A percentile compares a stretch with the other conserved stretches of the same genome.
Conservation (phyloP, 2,888 invertebrate genomes). For the Mythimna loreyi region DNA sequence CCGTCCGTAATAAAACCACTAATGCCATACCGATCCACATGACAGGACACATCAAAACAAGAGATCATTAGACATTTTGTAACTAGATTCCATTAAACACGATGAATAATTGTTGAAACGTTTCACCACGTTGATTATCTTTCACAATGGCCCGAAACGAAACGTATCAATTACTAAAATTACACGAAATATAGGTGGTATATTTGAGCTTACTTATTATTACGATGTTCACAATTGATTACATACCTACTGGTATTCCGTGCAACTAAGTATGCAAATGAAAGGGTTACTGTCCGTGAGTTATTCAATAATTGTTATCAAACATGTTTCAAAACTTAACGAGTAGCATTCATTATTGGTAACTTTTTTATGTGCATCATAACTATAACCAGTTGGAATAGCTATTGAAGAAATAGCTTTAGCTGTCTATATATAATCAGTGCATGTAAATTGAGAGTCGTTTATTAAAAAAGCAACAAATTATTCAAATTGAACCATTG, state of each 20-base stretch:
- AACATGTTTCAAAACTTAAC: constrained; percentile 65
- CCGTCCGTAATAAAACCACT: constrained; percentile 49
- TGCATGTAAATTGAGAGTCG: constrained; percentile 23
- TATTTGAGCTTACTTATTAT: constrained; percentile 66
- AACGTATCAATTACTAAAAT: constrained; percentile 73
- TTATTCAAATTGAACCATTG: constrained; percentile 53
- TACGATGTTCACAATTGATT: constrained; percentile 71
- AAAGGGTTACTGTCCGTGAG: constrained; percentile 68
- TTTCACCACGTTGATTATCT: constrained; percentile 71
- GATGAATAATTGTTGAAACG: constrained; percentile 63
- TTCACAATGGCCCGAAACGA: constrained; percentile 74
- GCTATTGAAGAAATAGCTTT: constrained; percentile 21
- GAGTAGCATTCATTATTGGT: constrained; percentile 47
- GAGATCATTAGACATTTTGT: constrained; percentile 62
- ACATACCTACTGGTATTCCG: constrained; percentile 55
- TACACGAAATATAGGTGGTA: constrained; percentile 67
- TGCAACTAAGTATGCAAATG: constrained; percentile 74
- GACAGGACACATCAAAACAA: constrained; percentile 58
- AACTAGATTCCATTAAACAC: constrained; percentile 66
- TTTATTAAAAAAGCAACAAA: constrained; percentile 43
- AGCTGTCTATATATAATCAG: constrained; percentile 14
- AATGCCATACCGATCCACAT: constrained; percentile 53
- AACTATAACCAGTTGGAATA: constrained; percentile 27
- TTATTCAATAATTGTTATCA: constrained; percentile 69
- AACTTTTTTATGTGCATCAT: constrained; percentile 48